Evolutionary conservation across 2,113 vertebrate genomes (phyloP), one percentile per base, ranked within the genome.

Genomic region (Eolophus roseicapilla): DNA sequence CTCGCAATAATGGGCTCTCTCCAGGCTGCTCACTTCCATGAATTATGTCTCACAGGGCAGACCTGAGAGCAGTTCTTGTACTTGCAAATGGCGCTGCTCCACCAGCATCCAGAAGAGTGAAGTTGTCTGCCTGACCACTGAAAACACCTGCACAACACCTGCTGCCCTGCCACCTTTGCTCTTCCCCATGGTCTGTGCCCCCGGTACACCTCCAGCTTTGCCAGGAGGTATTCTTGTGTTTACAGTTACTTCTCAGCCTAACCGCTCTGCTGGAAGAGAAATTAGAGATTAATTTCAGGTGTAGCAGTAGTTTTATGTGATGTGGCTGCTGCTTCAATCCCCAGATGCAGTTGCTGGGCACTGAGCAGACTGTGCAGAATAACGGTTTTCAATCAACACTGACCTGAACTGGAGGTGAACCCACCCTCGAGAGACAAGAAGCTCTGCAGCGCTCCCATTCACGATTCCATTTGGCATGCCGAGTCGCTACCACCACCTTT

Each of bases 201-300:
- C 19, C 2, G 0, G 6, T 6, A n/a, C 2, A 3, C 46, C 41
- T 53, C 73, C 64, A 27, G n/a, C 37, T 53, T 77, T 67, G 46
- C 64, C 7, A 3, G 47, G 25, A 71, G 62, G 17, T 71, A 25
- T 39, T 53, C 37, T 63, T 2, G 2, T 87, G 74, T 70, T 91
- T 46, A 70, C 0, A 0, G 84, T 44, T 60, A 20, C 74, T 87
- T 53, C 78, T 55, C 8, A 8, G 39, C 33, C 62, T 71, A 77
- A 91, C 62, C 65, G 60, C 78, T 93, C 78, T 76, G 39, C 52
- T 87, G 44, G n/a, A 52, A 69, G 67, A 62, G 82, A 92, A 92
- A 91, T 64, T 71, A 63, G 80, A 74, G 89, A 76, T 91, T 62
- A 90, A 96, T 88, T 94, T 90, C 71, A 60, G 88, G 39, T 95